A percentile compares a stretch with the other conserved stretches of the same genome.
phyloP scores from a whole-genome alignment of 2,113 vertebrate genomes.

The Dromas ardeola region DNA sequence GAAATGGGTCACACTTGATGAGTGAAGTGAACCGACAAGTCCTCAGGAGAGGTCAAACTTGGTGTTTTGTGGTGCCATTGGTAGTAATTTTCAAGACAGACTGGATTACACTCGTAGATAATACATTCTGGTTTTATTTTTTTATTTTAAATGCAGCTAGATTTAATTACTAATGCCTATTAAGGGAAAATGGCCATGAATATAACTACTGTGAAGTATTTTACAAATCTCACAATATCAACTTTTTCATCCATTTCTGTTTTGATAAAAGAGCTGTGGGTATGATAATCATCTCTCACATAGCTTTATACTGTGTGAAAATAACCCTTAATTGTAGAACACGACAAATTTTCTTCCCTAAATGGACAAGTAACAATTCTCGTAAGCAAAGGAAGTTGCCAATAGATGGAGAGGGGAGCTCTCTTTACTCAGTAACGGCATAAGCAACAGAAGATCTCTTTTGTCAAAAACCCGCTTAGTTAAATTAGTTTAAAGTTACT shows the following conservation, averaged over 20 bases:
- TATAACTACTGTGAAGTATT: neutral
- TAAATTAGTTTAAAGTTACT: neutral
- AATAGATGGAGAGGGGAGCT: neutral
- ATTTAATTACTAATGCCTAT: neutral
- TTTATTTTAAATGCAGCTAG: neutral
- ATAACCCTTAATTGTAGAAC: neutral
- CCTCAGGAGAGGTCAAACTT: neutral
- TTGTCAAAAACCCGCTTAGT: neutral
- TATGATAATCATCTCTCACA: neutral
- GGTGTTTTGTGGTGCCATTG: neutral
- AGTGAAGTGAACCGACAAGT: neutral
- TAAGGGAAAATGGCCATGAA: neutral
- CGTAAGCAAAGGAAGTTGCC: neutral
- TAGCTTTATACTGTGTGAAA: neutral
- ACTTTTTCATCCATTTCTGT: neutral
- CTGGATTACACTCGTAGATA: neutral
- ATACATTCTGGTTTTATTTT: accelerated
- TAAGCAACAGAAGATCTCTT: neutral
- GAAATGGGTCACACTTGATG: neutral
- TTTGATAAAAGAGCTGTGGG: neutral
- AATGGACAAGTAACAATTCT: neutral
- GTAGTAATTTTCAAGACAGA: neutral
- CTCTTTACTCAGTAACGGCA: neutral
- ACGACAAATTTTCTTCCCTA: neutral
- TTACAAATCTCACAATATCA: neutral